Base-by-base conservation (phyloP, 2,888 invertebrate genomes). In the Andrena minutula region DNA sequence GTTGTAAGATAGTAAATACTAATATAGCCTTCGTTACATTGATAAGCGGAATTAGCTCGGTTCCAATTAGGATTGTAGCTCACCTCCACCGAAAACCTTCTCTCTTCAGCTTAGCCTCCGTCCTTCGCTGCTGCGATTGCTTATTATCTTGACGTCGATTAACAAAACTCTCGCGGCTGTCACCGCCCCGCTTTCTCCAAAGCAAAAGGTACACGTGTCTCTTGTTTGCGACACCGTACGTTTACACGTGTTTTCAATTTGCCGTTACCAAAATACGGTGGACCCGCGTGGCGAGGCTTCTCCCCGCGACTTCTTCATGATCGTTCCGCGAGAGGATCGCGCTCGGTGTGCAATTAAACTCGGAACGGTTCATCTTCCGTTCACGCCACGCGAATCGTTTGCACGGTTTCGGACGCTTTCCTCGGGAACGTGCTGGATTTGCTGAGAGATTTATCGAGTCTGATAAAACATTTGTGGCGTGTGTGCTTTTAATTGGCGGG, bases 161-260 rank as follows among this genome's bases (percentile, higher is more conserved):
- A 86, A 86, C 86, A 84, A 86, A 86, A 86, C 79, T 86, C 58
- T 69, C 73, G 66, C 75, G 61, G 71, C 78, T 86, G 86, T 86
- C 86, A 86, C 79, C 82, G 79, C 75, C 12, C 30, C 65, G 56
- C 65, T 72, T 74, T 75, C 75, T 65, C 56, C 74, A 61, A 10
- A 49, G 12, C 60, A 56, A 63, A 32, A 63, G 30, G 53, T 70
- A 80, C 86, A 86, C 82, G 82, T 82, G 84, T 78, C 84, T 49
- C 80, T 83, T 83, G 71, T 83, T 86, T 80, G 68, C 72, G 65
- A 8, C 56, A 68, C 65, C 30, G 51, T 74, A 41, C 65, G 79
- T 78, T 86, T 83, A 87, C 87, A 88, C 83, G 77, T 89, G 87
- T 86, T 88, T 88, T 85, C 86, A 89, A 89, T 88, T 88, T 88